Evolutionary conservation across 1,140 invertebrate genomes (phyloP), one percentile per base, ranked within the genome.

Genomic region (Venustaconcha ellipsiformis): DNA sequence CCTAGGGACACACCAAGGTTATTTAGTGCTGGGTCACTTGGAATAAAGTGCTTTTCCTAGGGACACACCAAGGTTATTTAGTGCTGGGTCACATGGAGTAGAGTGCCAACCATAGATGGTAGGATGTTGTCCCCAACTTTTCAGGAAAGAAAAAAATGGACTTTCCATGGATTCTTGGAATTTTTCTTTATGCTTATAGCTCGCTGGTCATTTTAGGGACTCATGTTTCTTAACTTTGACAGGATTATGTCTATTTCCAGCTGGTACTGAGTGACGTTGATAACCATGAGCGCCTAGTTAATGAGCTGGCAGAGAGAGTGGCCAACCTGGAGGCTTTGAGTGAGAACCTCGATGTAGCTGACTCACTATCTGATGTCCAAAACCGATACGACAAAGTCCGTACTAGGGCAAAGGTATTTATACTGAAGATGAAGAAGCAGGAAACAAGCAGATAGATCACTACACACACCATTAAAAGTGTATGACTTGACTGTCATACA

Each of bases 241-340:
- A 37, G 18, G 37, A 3, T 65, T 72, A 48, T 72, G 67, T 69
- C 70, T 15, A 71, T 20, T 75, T 80, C 4, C 76, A 87, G 86
- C 66, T 87, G 68, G 81, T 87, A 18, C 59, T 84, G 63, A 78
- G 84, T 77, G 86, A 88, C 62, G 78, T 85, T 30, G 86, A 88
- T 60, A 85, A 84, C 66, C 86, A 85, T 69, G 72, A 88, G 37
- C 70, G 83, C 20, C 73, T 88, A 20, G 82, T 90, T 12, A 84
- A 84, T 69, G 84, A 87, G 64, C 81, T 90, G 58, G 83, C 88
- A 57, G 84, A 92, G 60, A 95, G 97, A 90, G 94, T 97, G 12
- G 92, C 94, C 72, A 85, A 85, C 59, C 80, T 88, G 18, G 83
- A 87, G 67, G 83, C 83, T 55, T 68, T 86, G 20, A 84, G 83